Evolutionary conservation across 2,888 invertebrate genomes (phyloP).

Genomic region (Agriotes lineatus): DNA sequence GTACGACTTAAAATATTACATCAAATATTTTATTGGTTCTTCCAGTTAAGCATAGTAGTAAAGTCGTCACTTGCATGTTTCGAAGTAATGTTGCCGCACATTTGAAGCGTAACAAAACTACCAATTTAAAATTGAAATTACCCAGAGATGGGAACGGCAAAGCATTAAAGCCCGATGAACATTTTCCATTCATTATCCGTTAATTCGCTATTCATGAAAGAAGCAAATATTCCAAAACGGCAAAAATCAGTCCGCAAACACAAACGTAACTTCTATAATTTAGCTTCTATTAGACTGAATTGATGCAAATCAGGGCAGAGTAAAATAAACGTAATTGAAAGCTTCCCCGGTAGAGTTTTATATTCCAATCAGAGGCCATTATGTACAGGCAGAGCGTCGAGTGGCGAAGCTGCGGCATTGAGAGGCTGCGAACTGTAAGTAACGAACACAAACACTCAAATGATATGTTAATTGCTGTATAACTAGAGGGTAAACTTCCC

Average conservation of each 20-base stretch:
- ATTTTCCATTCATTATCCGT: constrained; percentile 21
- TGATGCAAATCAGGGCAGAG: constrained; percentile 55
- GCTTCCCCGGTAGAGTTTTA: constrained; percentile 54
- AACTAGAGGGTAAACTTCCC: constrained; percentile 61
- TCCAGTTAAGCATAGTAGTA: too few species aligned
- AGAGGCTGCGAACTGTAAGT: constrained; percentile 54
- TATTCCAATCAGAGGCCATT: constrained; percentile 61
- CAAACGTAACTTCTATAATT: constrained; percentile 50
- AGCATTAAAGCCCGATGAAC: constrained; percentile 7
- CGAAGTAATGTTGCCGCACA: too few species aligned
- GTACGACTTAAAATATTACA: too few species aligned
- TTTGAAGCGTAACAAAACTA: too few species aligned
- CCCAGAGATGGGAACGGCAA: neutral
- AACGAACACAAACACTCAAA: constrained; percentile 62
- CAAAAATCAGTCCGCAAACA: constrained; percentile 34
- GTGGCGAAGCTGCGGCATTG: constrained; percentile 51
- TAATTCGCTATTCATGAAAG: constrained; percentile 39
- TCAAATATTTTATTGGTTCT: too few species aligned
- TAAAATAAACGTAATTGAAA: constrained; percentile 60
- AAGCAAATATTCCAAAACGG: constrained; percentile 37
- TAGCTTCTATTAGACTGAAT: constrained; percentile 55
- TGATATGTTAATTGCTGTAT: constrained; percentile 63
- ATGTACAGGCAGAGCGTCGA: constrained; percentile 48
- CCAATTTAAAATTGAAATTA: neutral
- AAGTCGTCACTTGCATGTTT: too few species aligned